A percentile compares a stretch with the other conserved stretches of the same genome.
These are phyloP conservation scores for Slavum lentiscoides DNA, from an alignment of 2,888 invertebrate species.

Conservation along the genomic window DNA sequence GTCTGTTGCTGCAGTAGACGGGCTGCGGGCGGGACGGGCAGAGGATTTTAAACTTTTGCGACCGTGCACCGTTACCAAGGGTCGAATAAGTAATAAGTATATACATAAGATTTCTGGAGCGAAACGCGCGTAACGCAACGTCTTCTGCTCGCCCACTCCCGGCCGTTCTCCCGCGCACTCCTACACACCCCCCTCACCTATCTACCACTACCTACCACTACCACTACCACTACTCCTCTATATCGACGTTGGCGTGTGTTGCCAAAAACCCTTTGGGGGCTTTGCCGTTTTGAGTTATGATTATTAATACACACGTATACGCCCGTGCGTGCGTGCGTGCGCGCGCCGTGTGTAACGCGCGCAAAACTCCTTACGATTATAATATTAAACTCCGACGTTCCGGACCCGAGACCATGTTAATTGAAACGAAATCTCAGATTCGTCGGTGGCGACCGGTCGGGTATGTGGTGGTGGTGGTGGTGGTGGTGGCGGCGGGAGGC, in stretches of 20 bases:
- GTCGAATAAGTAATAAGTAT: constrained; percentile 51
- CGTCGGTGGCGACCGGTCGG: constrained; percentile 34
- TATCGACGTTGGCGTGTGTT: neutral
- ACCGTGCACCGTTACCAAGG: constrained; percentile 15
- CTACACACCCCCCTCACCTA: too few species aligned
- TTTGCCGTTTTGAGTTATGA: constrained; percentile 55
- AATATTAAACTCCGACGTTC: constrained; percentile 50
- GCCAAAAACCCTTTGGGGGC: constrained; percentile 50
- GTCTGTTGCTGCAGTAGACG: neutral
- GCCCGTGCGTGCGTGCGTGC: constrained; percentile 1
- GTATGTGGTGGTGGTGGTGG: too few species aligned
- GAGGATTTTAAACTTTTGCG: constrained; percentile 51
- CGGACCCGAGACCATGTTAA: constrained; percentile 53
- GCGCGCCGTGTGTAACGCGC: constrained; percentile 1
- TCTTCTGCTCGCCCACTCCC: constrained; percentile 25
- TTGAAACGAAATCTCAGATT: constrained; percentile 52
- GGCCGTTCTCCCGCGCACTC: neutral
- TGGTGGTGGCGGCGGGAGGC: too few species aligned
- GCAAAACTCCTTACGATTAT: constrained; percentile 52
- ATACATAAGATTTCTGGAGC: constrained; percentile 45
- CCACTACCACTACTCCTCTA: too few species aligned
- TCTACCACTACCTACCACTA: too few species aligned
- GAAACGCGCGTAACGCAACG: constrained; percentile 26
- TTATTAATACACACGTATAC: constrained; percentile 57
- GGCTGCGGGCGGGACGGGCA: neutral